Conservation (phyloP, 2,113 vertebrate genomes). For the Sardina pilchardus region DNA sequence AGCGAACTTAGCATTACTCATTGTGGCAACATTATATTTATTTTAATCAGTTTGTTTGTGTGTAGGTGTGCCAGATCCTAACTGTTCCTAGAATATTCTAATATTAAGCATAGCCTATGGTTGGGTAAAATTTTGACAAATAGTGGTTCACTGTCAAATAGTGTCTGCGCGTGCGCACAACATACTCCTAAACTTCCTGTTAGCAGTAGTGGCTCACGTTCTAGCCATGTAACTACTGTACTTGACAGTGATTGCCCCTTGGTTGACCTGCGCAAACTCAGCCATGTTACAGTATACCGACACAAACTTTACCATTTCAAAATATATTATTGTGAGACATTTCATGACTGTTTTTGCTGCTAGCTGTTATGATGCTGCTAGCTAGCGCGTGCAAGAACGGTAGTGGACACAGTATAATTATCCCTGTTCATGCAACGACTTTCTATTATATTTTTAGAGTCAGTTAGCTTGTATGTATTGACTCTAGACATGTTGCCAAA, state of each 20-base stretch:
- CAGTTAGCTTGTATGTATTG: too few relatives aligned
- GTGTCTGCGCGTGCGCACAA: conserved; percentile 50
- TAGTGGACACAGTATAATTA: neutral
- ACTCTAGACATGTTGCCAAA: too few relatives aligned
- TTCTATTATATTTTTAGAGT: too few relatives aligned
- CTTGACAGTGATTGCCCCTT: neutral
- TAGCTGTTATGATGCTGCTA: neutral
- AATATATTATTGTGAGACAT: neutral
- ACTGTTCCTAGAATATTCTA: conserved; percentile 24
- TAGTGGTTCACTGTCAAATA: conserved; percentile 29
- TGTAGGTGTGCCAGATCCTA: conserved; percentile 9
- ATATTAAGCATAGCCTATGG: conserved; percentile 39
- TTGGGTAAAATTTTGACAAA: conserved; percentile 45
- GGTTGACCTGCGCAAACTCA: neutral
- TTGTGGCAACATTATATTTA: neutral
- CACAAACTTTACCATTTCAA: neutral
- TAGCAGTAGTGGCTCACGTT: neutral
- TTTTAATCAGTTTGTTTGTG: neutral
- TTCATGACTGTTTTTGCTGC: neutral
- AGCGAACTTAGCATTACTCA: neutral
- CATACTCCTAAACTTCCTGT: conserved; percentile 41
- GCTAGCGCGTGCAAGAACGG: neutral
- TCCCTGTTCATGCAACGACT: too few relatives aligned
- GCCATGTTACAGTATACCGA: neutral
- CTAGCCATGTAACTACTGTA: neutral